A percentile compares a stretch with the other conserved stretches of the same genome.
These are phyloP conservation scores for Neopipo cinnamomea DNA, from an alignment of 2,113 vertebrate genomes.

Conservation along the genomic window DNA sequence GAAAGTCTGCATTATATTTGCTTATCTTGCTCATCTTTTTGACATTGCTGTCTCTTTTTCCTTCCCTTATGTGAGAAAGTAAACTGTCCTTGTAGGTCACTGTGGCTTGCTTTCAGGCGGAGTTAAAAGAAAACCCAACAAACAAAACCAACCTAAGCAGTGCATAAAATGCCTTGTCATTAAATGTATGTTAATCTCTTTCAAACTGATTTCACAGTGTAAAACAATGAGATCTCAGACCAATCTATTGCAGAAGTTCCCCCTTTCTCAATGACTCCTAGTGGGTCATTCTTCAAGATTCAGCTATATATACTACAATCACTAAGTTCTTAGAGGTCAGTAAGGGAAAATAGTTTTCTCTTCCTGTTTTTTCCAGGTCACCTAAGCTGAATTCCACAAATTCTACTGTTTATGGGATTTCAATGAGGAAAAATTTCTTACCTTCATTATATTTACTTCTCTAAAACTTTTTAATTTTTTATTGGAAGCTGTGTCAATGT, in stretches of 20 bases:
- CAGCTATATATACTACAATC: background rate
- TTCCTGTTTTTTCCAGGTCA: background rate
- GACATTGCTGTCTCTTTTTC: background rate
- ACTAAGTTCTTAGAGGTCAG: background rate
- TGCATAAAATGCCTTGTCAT: background rate
- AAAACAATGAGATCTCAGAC: background rate
- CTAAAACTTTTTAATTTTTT: background rate
- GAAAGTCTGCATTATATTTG: background rate
- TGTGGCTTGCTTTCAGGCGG: background rate
- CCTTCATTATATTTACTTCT: background rate
- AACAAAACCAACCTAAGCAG: background rate
- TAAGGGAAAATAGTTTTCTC: background rate
- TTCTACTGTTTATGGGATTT: background rate
- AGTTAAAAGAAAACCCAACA: background rate
- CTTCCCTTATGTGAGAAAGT: background rate
- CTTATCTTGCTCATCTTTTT: constrained; percentile 5
- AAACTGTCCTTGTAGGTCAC: background rate
- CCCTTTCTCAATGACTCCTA: background rate
- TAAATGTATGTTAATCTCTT: background rate
- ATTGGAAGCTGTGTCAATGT: background rate
- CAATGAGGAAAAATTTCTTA: background rate
- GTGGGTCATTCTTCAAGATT: background rate
- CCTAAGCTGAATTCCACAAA: background rate
- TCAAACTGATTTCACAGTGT: background rate
- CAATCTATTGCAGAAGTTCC: background rate